Conservation (phyloP, 2,113 vertebrate genomes). For the Macroglossus sobrinus region DNA sequence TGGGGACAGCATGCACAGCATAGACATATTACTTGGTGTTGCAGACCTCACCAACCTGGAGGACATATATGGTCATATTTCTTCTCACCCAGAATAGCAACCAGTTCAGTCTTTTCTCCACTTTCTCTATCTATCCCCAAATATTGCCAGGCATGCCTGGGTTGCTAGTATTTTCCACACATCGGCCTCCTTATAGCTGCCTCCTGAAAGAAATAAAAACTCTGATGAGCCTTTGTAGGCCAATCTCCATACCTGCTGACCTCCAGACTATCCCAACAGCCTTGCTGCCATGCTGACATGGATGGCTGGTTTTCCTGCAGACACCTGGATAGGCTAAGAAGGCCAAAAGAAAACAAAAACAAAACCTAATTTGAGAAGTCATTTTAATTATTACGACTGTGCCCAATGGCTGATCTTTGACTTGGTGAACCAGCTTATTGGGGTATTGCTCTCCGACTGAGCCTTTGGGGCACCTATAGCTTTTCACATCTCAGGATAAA, state of each 20-base stretch:
- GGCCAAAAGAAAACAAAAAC: not conserved
- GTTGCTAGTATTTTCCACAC: not conserved
- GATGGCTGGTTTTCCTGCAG: not conserved
- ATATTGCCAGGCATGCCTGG: not conserved
- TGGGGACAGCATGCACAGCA: not conserved
- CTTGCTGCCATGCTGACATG: rapidly evolving
- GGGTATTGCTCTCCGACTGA: not conserved
- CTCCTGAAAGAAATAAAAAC: not conserved
- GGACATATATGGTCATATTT: not conserved
- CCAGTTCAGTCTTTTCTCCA: not conserved
- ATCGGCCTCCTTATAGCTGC: not conserved
- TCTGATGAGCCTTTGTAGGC: not conserved
- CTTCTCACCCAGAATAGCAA: not conserved
- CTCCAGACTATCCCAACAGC: not conserved
- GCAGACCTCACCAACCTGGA: not conserved
- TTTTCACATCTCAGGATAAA: not conserved
- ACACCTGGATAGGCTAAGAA: not conserved
- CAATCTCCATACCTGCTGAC: not conserved
- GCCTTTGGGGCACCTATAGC: not conserved
- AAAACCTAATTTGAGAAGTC: not conserved
- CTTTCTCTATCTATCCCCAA: not conserved
- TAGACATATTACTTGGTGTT: not conserved
- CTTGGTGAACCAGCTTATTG: not conserved
- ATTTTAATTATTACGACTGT: not conserved
- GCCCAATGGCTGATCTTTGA: not conserved